Evolutionary conservation across 2,797 vertebrate species (phyloP).

Genomic region (Clarias pachynema): DNA sequence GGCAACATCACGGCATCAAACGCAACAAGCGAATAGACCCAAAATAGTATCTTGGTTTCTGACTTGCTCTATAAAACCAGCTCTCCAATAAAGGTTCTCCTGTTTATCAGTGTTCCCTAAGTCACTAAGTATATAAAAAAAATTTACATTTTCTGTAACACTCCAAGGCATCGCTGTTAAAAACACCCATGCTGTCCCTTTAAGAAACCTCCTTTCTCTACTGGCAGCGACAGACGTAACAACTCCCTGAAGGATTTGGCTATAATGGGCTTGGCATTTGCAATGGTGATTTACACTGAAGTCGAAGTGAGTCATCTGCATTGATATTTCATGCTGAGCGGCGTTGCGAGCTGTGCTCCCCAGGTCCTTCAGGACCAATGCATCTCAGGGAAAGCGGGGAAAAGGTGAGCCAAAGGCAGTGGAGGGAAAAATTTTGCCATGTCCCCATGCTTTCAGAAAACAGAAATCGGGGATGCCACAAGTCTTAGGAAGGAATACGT

Average conservation of each 20-base stretch:
- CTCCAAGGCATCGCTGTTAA: slow-evolving; percentile 44
- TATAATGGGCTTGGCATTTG: slow-evolving; percentile 81
- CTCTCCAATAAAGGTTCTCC: slow-evolving; percentile 33
- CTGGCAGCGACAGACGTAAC: slow-evolving; percentile 68
- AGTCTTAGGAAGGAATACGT: background rate
- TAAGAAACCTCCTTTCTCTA: slow-evolving; percentile 61
- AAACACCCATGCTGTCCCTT: slow-evolving; percentile 53
- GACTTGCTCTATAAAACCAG: slow-evolving; percentile 38
- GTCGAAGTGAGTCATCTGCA: slow-evolving; percentile 78
- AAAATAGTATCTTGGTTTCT: slow-evolving; percentile 50
- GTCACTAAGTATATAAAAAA: slow-evolving; percentile 54
- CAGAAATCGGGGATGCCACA: slow-evolving; percentile 24
- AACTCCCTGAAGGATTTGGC: slow-evolving; percentile 74
- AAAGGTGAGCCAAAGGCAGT: slow-evolving; percentile 37
- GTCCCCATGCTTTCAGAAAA: slow-evolving; percentile 27
- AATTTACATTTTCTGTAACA: slow-evolving; percentile 50
- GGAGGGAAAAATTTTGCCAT: background rate
- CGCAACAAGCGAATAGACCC: slow-evolving; percentile 50
- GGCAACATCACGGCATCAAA: slow-evolving; percentile 54
- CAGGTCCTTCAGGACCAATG: slow-evolving; percentile 51
- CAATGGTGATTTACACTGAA: slow-evolving; percentile 78
- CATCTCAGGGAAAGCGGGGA: slow-evolving; percentile 50
- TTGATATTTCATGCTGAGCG: slow-evolving; percentile 76
- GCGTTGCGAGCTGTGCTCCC: slow-evolving; percentile 63
- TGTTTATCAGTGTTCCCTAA: slow-evolving; percentile 32